Evolutionary conservation across 2,797 vertebrate genomes (phyloP).

Genomic region (Orientallactaga sibirica): DNA sequence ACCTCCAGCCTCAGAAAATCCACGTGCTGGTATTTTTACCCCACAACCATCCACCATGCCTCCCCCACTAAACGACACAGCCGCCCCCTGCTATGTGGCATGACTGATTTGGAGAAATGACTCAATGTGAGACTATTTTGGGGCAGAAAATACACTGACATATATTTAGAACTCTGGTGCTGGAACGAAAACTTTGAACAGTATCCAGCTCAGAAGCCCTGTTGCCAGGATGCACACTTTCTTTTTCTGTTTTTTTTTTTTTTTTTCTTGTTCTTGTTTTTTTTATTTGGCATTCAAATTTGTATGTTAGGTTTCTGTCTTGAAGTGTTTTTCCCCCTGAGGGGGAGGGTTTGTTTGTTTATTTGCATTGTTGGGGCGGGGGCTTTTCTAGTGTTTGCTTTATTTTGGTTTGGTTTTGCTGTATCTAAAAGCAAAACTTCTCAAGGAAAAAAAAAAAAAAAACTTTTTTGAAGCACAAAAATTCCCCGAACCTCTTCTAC

Average conservation of each 20-base stretch:
- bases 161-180: slow-evolving; percentile 81
- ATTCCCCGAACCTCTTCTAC: not conserved
- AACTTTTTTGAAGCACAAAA: not conserved
- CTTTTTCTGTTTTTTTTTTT: not conserved
- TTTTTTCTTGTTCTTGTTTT: not conserved
- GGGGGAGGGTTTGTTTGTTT: not conserved
- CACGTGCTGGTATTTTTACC: slow-evolving; percentile 73
- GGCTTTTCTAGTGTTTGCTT: not conserved
- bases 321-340: not conserved
- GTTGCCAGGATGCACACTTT: slow-evolving; percentile 58
- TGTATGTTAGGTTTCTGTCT: slow-evolving; percentile 18
- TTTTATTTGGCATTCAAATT: slow-evolving; percentile 35
- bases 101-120: slow-evolving; percentile 80
- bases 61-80: slow-evolving; percentile 74
- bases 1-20: slow-evolving; percentile 32
- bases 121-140: slow-evolving; percentile 79
- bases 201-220: slow-evolving; percentile 64
- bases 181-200: slow-evolving; percentile 71
- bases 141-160: slow-evolving; percentile 80
- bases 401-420: not conserved
- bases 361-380: not conserved
- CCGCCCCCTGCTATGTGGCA: slow-evolving; percentile 77
- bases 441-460: not conserved
- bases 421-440: slow-evolving; percentile 44
- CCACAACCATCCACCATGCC: slow-evolving; percentile 50